Evolutionary conservation across 2,888 invertebrate genomes (phyloP).

Genomic region (Galerucella calmariensis): DNA sequence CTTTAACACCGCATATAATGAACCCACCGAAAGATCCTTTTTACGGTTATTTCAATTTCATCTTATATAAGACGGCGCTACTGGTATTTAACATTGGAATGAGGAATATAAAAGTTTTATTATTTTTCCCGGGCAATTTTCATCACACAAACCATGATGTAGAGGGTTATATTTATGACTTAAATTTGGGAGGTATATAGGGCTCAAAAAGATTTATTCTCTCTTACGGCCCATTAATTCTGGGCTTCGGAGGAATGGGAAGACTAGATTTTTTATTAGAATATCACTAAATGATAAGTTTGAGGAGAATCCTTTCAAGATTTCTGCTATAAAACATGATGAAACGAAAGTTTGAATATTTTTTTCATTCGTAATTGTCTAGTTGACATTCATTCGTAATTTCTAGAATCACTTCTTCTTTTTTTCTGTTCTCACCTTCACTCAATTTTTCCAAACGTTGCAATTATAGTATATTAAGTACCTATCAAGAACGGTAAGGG

Average conservation of each 20-base stretch:
- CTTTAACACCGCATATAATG: background rate
- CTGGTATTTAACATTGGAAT: slow-evolving; percentile 26
- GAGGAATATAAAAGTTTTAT: slow-evolving; percentile 41
- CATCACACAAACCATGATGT: slow-evolving; percentile 36
- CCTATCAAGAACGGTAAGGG: too few species aligned
- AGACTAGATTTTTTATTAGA: slow-evolving; percentile 20
- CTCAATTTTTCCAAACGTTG: too few species aligned
- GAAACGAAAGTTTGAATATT: background rate
- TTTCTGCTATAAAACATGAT: background rate
- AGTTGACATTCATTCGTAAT: too few species aligned
- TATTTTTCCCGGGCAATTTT: slow-evolving; percentile 39
- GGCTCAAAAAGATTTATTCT: slow-evolving; percentile 32
- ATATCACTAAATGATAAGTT: slow-evolving; percentile 16
- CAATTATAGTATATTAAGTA: too few species aligned
- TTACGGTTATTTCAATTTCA: background rate
- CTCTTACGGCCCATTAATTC: slow-evolving; percentile 34
- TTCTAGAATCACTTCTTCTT: too few species aligned
- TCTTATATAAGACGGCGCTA: background rate
- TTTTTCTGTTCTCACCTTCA: too few species aligned
- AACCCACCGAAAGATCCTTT: background rate
- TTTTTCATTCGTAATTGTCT: background rate
- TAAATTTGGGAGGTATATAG: slow-evolving; percentile 34
- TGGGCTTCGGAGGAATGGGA: background rate
- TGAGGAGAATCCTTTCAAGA: background rate
- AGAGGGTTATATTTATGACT: slow-evolving; percentile 38